Evolutionary conservation across 2,113 vertebrate genomes (phyloP).

Genomic region (Garra rufa): DNA sequence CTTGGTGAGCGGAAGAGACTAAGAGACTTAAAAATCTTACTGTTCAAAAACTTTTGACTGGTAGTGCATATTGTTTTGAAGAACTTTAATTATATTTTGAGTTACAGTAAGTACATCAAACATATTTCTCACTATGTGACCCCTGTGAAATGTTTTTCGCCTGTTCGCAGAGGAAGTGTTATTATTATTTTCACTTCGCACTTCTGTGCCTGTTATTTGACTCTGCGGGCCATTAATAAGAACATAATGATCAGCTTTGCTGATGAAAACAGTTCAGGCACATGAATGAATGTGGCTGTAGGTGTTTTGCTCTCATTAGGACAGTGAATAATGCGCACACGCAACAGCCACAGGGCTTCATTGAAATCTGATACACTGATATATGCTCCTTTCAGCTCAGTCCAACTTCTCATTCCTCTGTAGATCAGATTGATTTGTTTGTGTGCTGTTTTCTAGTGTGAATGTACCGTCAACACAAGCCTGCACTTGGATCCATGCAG

Average conservation of each 20-base stretch:
- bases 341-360: background rate
- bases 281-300: background rate
- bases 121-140: background rate
- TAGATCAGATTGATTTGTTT: background rate
- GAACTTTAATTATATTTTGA: background rate
- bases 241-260: conserved; percentile 10
- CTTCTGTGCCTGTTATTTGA: background rate
- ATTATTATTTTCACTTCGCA: background rate
- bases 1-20: no score
- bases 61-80: background rate
- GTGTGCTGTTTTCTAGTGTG: background rate
- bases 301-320: conserved; percentile 15
- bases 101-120: background rate
- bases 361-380: conserved; percentile 22
- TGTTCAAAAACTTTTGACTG: no score
- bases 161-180: conserved; percentile 3
- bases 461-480: background rate
- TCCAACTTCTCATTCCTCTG: conserved; percentile 19
- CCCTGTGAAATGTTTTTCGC: background rate
- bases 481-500: background rate
- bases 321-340: conserved; percentile 3
- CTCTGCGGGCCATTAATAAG: background rate
- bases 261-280: background rate
- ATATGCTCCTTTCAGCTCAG: conserved; percentile 8
- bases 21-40: no score